Base-by-base conservation (phyloP, 2,113 vertebrate species). In the Periophthalmodon schlosseri region DNA sequence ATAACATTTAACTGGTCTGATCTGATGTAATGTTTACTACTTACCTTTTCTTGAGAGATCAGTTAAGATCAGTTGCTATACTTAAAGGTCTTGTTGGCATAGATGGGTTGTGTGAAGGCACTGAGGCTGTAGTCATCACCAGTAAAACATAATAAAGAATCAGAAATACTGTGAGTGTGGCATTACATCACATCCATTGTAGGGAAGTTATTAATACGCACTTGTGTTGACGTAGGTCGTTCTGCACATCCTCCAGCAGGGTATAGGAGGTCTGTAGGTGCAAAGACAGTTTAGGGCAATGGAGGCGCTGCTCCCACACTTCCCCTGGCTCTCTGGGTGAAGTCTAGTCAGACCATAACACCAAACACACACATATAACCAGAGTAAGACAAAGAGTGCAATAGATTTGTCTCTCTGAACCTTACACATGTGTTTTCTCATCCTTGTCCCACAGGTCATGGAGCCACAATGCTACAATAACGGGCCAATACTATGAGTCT, bases 261-360 rank as follows among this genome's bases (percentile, higher is more conserved):
- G 61, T 68, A 72, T 93, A 88, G 20, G 95, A 94, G 72, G 94
- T 93, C 74, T 93, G 93, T 68, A 94, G 89, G 67, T 88, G 72
- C 84, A 95, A 68, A 0, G 93, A 95, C 50, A 95, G 94, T 68
- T 97, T 94, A 86, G 95, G 81, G 77, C 94, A 95, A 74, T 89
- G 94, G 76, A 94, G 90, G 18, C 92, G 93, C 83, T 98, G 97
- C 78, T 68, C 64, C 78, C 94, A 68, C 34, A 96, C 95, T 69
- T 96, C 95, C 9, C 76, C 78, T 0, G 92, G 72, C 80, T 94
- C 71, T 0, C 93, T 94, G 84, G 95, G 94, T 34, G 94, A 95
- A 24, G 95, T 95, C 96, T 99, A 89, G 68, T 74, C 90, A 81
- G 82, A 68, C 84, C 1, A 82, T 72, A 83, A 75, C 66, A 77